A percentile compares a stretch with the other conserved stretches of the same genome.
Conservation (phyloP, 1,140 invertebrate genomes). For the Drosophila seguyi region DNA sequence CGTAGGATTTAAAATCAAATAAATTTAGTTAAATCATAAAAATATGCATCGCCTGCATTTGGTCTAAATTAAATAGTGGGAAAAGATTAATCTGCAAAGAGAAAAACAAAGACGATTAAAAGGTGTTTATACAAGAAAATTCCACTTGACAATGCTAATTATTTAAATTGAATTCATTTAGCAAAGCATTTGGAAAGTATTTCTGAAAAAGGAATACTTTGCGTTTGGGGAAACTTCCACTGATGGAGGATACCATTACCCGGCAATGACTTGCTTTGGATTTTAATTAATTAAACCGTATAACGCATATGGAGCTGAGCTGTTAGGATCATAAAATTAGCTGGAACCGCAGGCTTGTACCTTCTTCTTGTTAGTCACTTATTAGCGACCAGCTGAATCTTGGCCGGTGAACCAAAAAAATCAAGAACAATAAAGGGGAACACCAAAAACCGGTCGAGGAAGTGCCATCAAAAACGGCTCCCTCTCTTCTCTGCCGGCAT, state of each 20-base stretch:
- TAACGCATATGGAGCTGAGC: background rate
- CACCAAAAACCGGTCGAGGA: constrained; percentile 43
- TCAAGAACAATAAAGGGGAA: constrained; percentile 5
- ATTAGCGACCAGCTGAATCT: constrained; percentile 35
- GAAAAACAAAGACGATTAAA: background rate
- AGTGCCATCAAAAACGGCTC: constrained; percentile 13
- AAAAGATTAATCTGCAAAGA: background rate
- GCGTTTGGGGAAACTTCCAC: constrained; percentile 8
- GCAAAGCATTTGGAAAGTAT: background rate
- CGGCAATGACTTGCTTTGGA: background rate
- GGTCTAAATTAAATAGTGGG: constrained; percentile 32
- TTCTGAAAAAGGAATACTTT: background rate
- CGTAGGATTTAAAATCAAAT: constrained; percentile 39
- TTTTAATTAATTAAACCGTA: constrained; percentile 21
- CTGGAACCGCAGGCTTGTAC: constrained; percentile 17
- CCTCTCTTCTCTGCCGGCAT: background rate
- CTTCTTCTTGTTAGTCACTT: constrained; percentile 48
- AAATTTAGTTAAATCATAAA: constrained; percentile 42
- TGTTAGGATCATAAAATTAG: constrained; percentile 16
- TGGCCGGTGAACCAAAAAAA: background rate
- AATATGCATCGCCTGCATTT: constrained; percentile 8
- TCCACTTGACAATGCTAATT: background rate
- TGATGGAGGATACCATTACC: background rate
- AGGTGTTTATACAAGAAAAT: background rate
- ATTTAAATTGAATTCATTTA: background rate